Conservation (phyloP, 2,888 invertebrate species). For the Microdon myrmicae region DNA sequence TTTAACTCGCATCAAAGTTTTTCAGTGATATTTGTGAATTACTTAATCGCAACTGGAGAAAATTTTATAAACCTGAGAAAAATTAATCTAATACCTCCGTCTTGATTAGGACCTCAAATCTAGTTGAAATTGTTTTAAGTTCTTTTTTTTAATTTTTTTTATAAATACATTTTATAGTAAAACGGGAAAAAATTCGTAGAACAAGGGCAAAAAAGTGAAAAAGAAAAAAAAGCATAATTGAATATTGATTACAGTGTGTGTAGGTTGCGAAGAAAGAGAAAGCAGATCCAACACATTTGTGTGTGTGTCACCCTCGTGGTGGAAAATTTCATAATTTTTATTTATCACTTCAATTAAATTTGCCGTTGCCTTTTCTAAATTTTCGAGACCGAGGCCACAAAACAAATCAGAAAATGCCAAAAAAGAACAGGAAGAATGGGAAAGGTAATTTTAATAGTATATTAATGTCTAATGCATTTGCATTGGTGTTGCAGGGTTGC, state of each 20-base stretch:
- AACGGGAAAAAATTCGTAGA: slow-evolving; percentile 9
- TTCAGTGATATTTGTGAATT: slow-evolving; percentile 33
- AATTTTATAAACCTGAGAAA: slow-evolving; percentile 57
- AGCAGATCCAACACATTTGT: background rate
- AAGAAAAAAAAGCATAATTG: slow-evolving; percentile 13
- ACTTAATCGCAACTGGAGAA: slow-evolving; percentile 36
- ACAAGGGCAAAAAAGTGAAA: slow-evolving; percentile 10
- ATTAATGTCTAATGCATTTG: too few relatives aligned
- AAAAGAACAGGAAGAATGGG: slow-evolving; percentile 63
- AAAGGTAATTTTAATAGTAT: slow-evolving; percentile 60
- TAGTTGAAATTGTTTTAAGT: slow-evolving; percentile 44
- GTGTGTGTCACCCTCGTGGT: slow-evolving; percentile 3
- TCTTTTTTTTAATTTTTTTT: slow-evolving; percentile 32
- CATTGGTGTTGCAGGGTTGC: too few relatives aligned
- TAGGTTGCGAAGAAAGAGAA: background rate
- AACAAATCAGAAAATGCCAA: slow-evolving; percentile 60
- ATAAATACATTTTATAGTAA: slow-evolving; percentile 32
- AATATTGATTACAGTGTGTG: slow-evolving; percentile 2
- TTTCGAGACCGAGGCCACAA: slow-evolving; percentile 37
- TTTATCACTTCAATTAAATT: slow-evolving; percentile 23
- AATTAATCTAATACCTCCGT: slow-evolving; percentile 64
- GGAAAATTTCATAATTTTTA: slow-evolving; percentile 1
- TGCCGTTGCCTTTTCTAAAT: too few relatives aligned
- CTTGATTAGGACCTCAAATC: slow-evolving; percentile 61
- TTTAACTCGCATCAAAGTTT: slow-evolving; percentile 33